Evolutionary conservation across 2,113 vertebrate species (phyloP).

Genomic region (Leuciscus idus): DNA sequence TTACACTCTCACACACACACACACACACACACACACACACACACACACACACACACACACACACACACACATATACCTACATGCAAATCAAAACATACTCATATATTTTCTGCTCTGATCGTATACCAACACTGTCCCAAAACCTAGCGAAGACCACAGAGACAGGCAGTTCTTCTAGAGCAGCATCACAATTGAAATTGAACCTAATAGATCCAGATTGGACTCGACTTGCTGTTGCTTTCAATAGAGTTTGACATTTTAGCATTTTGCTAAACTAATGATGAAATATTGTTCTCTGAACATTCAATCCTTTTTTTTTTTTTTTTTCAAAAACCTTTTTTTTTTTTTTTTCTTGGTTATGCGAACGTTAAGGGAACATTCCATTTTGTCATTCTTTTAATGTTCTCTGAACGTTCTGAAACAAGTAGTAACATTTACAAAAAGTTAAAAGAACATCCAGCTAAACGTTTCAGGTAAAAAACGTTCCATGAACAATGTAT

Average conservation of each 20-base stretch:
- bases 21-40: constrained; percentile 1
- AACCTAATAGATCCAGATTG: neutral
- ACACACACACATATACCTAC: neutral
- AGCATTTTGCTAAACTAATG: neutral
- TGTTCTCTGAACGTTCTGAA: no score
- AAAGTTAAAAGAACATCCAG: no score
- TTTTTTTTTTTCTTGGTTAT: no score
- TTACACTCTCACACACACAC: no score
- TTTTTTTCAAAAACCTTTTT: no score
- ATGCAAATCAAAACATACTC: neutral
- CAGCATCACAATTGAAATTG: neutral
- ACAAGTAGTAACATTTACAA: no score
- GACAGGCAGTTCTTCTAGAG: neutral
- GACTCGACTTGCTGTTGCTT: neutral
- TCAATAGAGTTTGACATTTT: neutral
- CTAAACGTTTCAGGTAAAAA: no score
- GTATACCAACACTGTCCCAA: neutral
- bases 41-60: neutral
- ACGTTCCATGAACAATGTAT: no score
- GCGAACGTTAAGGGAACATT: no score
- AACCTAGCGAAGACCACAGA: neutral
- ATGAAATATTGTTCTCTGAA: no score
- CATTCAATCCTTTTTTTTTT: no score
- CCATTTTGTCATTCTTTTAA: no score
- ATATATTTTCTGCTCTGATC: neutral